These are phyloP conservation scores for Selene dorsalis DNA, from an alignment of 2,797 vertebrate genomes.

Conservation along the genomic window DNA sequence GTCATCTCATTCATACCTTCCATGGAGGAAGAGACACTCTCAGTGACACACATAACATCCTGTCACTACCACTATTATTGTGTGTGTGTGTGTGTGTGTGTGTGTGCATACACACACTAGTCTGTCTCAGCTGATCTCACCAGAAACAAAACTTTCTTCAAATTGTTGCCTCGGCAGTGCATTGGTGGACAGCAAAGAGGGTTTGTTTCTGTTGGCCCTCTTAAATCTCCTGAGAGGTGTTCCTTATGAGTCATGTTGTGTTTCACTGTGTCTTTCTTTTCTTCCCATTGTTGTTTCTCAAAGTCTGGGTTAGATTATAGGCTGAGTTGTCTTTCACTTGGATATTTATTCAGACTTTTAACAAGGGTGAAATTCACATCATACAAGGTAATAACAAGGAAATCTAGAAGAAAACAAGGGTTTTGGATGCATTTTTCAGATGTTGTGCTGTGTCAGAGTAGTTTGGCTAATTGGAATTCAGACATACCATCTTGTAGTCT, in stretches of 20 bases:
- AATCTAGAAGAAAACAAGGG: not conserved
- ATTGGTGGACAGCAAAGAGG: not conserved
- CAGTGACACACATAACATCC: too few relatives aligned
- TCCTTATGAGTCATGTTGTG: not conserved
- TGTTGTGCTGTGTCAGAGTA: not conserved
- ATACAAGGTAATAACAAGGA: not conserved
- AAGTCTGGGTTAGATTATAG: conserved; percentile 6
- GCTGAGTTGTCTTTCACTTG: not conserved
- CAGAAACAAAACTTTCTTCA: not conserved
- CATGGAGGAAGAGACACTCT: too few relatives aligned
- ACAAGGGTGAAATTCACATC: not conserved
- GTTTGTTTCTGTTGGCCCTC: not conserved
- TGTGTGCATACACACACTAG: too few relatives aligned
- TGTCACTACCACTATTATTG: too few relatives aligned
- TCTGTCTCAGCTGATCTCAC: not conserved
- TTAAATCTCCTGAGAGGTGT: not conserved
- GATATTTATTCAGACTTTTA: conserved; percentile 5
- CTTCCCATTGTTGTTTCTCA: not conserved
- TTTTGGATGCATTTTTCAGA: not conserved
- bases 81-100: too few relatives aligned
- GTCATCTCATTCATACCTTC: too few relatives aligned
- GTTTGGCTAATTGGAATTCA: not conserved
- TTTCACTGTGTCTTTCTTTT: not conserved
- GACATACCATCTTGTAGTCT: not conserved
- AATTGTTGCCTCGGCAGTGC: not conserved